Base-by-base conservation (phyloP, 2,113 vertebrate species). In the Nothocercus nigrocapillus region DNA sequence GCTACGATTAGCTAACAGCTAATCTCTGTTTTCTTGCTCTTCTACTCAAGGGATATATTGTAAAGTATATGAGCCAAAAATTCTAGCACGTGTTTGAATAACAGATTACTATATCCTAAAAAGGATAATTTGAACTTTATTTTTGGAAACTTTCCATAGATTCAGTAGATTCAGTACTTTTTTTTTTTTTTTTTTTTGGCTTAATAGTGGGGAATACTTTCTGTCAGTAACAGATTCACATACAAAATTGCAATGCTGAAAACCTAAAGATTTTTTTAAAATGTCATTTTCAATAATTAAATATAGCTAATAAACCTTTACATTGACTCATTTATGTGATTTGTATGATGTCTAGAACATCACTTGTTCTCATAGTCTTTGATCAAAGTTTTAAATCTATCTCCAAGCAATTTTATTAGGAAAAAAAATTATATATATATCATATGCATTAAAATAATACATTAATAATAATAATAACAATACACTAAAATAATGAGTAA, bases 31-130 rank as follows among this genome's bases (percentile, higher is more conserved):
- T 45, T 79, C 49, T 74, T 82, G 49, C 45, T 89, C 36, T 70
- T 88, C 76, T 92, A 76, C 40, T 85, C 53, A 88, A 88, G 40
- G 42, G 61, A 70, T 77, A 93, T 69, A 95, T 34, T 91, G 56
- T 30, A 85, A 92, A 10, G 17, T 54, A 45, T 72, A 82, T 38
- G 11, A 77, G 69, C 59, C 75, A 96, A 73, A 42, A 94, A 79
- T 90, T 94, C 74, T 36, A 91, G 64, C 24, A 80, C 22, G 17
- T n/a, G 16, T 59, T 81, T 90, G 63, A 95, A 30, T 86, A 96
- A 89, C 15, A 89, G 64, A 88, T 80, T 85, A 93, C 12, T 88
- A 9, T 78, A 88, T 93, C 63, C 36, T 78, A 96, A 67, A 72
- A 93, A 95, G 32, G 58, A 89, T 40, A 95, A 53, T 88, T 93